These are phyloP conservation scores for Pollachius pollachius DNA, from an alignment of 2,113 vertebrate species.

Conservation along the genomic window DNA sequence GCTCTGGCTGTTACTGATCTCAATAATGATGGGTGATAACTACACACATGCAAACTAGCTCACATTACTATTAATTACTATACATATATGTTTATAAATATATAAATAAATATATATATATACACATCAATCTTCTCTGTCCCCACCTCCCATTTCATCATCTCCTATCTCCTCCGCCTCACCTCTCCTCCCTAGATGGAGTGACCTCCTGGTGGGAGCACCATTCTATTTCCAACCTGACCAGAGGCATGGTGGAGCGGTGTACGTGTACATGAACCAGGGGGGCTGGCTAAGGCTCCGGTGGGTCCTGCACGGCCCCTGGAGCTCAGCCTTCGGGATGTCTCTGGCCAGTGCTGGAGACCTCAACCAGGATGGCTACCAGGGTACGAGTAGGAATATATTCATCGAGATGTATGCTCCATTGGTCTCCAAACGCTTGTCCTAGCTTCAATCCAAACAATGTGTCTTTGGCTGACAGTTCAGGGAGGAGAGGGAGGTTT, in stretches of 20 bases:
- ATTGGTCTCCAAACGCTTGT: no score
- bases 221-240: conserved; percentile 86
- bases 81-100: neutral
- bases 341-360: conserved; percentile 82
- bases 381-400: conserved; percentile 69
- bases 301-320: conserved; percentile 72
- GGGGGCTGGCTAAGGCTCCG: conserved; percentile 72
- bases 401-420: no score
- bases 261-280: conserved; percentile 88
- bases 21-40: conserved; percentile 82
- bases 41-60: neutral
- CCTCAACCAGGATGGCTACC: conserved; percentile 89
- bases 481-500: neutral
- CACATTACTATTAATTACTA: neutral
- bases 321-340: conserved; percentile 82
- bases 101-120: neutral
- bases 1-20: conserved; percentile 84
- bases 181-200: conserved; percentile 76
- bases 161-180: neutral
- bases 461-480: no score
- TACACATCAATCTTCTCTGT: neutral
- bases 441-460: no score
- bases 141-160: neutral
- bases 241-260: conserved; percentile 79
- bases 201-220: conserved; percentile 89